A percentile compares a stretch with the other conserved stretches of the same genome.
phyloP scores from a whole-genome alignment of 1,140 invertebrate species.

The Drosophila bipectinata region DNA sequence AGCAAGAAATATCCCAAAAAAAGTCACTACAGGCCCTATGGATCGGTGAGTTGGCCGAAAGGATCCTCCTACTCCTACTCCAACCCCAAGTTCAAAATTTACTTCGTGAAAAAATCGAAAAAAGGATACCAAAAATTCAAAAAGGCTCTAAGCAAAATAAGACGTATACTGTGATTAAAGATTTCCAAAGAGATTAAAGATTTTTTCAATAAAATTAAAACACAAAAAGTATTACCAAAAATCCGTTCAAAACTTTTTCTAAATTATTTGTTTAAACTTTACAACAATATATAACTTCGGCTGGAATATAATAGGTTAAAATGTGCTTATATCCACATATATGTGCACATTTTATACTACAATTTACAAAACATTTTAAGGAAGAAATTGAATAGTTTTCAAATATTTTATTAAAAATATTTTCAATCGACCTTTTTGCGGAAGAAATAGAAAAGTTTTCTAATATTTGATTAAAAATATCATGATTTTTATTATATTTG shows the following conservation, averaged over 20 bases:
- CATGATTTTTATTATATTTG: no score
- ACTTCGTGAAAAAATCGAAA: background rate
- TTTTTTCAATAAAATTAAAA: background rate
- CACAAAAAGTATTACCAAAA: background rate
- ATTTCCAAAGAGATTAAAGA: background rate
- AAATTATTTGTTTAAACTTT: background rate
- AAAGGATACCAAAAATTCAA: slow-evolving; percentile 1
- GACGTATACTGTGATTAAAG: background rate
- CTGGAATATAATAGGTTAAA: no score
- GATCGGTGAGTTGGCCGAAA: slow-evolving; percentile 57
- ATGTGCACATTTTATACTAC: no score
- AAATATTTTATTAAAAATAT: no score
- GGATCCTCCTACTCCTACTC: background rate
- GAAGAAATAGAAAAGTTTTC: no score
- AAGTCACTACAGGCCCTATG: slow-evolving; percentile 60
- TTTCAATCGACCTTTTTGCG: no score
- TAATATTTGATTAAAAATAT: no score
- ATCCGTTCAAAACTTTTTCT: background rate
- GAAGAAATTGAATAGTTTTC: no score
- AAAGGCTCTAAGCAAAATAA: background rate
- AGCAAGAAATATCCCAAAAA: slow-evolving; percentile 73
- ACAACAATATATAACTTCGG: background rate
- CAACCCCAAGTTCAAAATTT: background rate
- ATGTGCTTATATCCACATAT: no score
- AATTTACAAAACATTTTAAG: no score